A percentile compares a stretch with the other conserved stretches of the same genome.
These are phyloP conservation scores for Plagodis pulveraria DNA, from an alignment of 2,888 invertebrate species.

Conservation along the genomic window DNA sequence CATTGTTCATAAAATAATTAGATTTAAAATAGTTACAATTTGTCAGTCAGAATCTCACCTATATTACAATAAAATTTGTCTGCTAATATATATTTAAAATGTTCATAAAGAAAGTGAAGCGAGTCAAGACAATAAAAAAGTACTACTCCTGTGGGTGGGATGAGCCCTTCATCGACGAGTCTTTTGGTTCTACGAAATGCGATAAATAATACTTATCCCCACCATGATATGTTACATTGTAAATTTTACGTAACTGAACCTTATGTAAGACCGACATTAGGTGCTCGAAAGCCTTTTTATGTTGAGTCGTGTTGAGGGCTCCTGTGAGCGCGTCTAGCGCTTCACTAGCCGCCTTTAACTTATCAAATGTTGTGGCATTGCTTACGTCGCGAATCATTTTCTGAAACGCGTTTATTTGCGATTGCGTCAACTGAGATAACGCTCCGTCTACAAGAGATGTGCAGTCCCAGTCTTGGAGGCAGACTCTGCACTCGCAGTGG, in stretches of 20 bases:
- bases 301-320: neutral
- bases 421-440: conserved; percentile 1
- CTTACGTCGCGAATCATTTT: neutral
- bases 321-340: neutral
- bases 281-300: neutral
- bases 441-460: neutral
- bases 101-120: too few relatives aligned
- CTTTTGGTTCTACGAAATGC: too few relatives aligned
- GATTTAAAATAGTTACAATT: too few relatives aligned
- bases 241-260: neutral
- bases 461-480: conserved; percentile 12
- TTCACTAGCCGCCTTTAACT: neutral
- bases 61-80: too few relatives aligned
- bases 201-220: neutral
- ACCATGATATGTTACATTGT: neutral
- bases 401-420: neutral
- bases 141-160: too few relatives aligned
- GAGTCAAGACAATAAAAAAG: too few relatives aligned
- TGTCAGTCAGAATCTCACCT: too few relatives aligned
- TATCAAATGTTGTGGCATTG: neutral
- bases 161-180: too few relatives aligned
- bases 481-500: conserved; percentile 20
- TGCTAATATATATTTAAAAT: too few relatives aligned
- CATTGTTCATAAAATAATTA: too few relatives aligned
- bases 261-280: neutral